phyloP scores from a whole-genome alignment of 1,140 invertebrate genomes.

The Hycleus cichorii region DNA sequence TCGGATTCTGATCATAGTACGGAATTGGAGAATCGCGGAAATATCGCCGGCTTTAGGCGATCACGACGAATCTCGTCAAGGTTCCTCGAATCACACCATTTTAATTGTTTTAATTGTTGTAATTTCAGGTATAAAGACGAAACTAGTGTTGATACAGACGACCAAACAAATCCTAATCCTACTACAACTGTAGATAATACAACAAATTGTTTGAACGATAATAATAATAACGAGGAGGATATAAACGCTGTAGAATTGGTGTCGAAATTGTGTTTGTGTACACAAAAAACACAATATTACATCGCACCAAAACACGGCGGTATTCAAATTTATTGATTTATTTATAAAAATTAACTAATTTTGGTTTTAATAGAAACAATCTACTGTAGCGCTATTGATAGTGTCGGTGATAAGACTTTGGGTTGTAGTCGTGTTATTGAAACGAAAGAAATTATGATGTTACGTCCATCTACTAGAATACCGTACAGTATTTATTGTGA shows the following conservation, averaged over 20 bases:
- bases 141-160: not conserved
- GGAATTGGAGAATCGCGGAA: not conserved
- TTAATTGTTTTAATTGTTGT: not conserved
- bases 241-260: slow-evolving; percentile 13
- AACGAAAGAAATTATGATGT: slow-evolving; percentile 40
- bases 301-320: not conserved
- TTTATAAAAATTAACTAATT: not conserved
- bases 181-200: not conserved
- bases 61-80: slow-evolving; percentile 21
- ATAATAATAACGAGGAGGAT: not conserved
- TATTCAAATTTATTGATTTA: too few relatives aligned
- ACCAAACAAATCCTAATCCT: too few relatives aligned
- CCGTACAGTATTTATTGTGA: slow-evolving; percentile 81
- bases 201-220: not conserved
- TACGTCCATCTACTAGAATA: slow-evolving; percentile 68
- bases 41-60: slow-evolving; percentile 9
- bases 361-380: slow-evolving; percentile 21
- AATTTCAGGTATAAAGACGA: slow-evolving; percentile 4
- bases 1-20: slow-evolving; percentile 20
- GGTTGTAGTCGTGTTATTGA: slow-evolving; percentile 35
- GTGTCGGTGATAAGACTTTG: slow-evolving; percentile 30
- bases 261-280: slow-evolving; percentile 28
- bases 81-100: not conserved
- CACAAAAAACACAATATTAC: slow-evolving; percentile 19
- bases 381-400: slow-evolving; percentile 35